phyloP scores from a whole-genome alignment of 2,113 vertebrate species.

The Chitala chitala region DNA sequence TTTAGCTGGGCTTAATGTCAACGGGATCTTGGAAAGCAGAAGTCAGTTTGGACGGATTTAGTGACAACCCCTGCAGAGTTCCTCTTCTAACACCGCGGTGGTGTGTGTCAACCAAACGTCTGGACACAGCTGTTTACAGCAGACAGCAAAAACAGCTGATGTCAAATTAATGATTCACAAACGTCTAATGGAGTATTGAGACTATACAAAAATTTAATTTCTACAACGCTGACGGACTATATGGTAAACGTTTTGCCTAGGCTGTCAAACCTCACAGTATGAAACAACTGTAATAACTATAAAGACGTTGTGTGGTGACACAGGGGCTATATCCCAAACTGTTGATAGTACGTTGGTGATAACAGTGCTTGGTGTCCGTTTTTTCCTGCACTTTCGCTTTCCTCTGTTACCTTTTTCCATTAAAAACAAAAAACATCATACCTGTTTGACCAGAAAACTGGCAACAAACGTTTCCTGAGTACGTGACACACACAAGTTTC shows the following conservation, averaged over 20 bases:
- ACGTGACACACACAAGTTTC: too few relatives aligned
- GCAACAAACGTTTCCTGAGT: too few relatives aligned
- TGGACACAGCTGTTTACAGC: neutral
- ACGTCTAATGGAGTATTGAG: neutral
- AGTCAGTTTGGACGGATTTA: constrained; percentile 25
- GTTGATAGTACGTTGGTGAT: too few relatives aligned
- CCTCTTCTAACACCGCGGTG: neutral
- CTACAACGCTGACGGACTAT: neutral
- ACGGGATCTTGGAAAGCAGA: neutral
- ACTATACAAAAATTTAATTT: neutral
- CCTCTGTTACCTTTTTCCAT: too few relatives aligned
- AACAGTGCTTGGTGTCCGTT: too few relatives aligned
- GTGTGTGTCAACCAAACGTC: neutral
- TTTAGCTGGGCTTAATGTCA: neutral
- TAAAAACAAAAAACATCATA: too few relatives aligned
- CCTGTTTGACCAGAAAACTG: too few relatives aligned
- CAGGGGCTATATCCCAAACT: too few relatives aligned
- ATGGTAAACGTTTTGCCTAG: neutral
- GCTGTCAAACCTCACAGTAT: neutral
- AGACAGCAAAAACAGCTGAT: neutral
- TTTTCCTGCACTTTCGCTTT: too few relatives aligned
- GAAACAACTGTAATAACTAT: too few relatives aligned
- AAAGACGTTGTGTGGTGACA: too few relatives aligned
- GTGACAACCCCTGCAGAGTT: constrained; percentile 16
- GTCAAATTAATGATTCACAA: neutral